These are phyloP conservation scores for Neelides folsomi DNA, from an alignment of 2,888 invertebrate genomes.

Conservation along the genomic window DNA sequence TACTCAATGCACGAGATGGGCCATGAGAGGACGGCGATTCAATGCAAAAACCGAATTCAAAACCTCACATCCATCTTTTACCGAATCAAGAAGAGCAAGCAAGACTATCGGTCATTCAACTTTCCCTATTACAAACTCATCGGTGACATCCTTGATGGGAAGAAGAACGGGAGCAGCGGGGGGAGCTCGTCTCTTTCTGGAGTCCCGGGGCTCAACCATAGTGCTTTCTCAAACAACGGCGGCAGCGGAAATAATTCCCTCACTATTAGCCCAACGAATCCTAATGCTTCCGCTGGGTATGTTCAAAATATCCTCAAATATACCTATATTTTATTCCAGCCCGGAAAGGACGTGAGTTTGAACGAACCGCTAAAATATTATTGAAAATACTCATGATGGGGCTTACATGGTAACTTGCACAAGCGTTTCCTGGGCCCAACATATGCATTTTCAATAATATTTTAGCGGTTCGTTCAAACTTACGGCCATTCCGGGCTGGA, in stretches of 20 bases:
- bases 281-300: slow-evolving; percentile 24
- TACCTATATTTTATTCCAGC: too few species aligned
- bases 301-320: not conserved
- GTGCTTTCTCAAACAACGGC: slow-evolving; percentile 14
- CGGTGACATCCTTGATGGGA: slow-evolving; percentile 32
- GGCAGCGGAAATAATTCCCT: slow-evolving; percentile 15
- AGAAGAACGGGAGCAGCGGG: slow-evolving; percentile 27
- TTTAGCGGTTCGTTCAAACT: too few species aligned
- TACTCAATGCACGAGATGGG: slow-evolving; percentile 32
- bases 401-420: too few species aligned
- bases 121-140: slow-evolving; percentile 33
- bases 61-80: slow-evolving; percentile 33
- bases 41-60: slow-evolving; percentile 33
- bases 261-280: slow-evolving; percentile 19
- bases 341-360: too few species aligned
- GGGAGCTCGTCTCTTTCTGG: slow-evolving; percentile 10
- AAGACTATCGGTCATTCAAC: slow-evolving; percentile 32
- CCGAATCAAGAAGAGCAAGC: slow-evolving; percentile 32
- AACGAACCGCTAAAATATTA: too few species aligned
- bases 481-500: too few species aligned
- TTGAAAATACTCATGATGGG: too few species aligned
- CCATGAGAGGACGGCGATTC: slow-evolving; percentile 32
- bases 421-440: too few species aligned
- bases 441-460: too few species aligned
- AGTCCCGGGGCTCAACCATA: slow-evolving; percentile 8